Evolutionary conservation across 2,888 invertebrate species (phyloP).

Genomic region (Melipona bicolor): DNA sequence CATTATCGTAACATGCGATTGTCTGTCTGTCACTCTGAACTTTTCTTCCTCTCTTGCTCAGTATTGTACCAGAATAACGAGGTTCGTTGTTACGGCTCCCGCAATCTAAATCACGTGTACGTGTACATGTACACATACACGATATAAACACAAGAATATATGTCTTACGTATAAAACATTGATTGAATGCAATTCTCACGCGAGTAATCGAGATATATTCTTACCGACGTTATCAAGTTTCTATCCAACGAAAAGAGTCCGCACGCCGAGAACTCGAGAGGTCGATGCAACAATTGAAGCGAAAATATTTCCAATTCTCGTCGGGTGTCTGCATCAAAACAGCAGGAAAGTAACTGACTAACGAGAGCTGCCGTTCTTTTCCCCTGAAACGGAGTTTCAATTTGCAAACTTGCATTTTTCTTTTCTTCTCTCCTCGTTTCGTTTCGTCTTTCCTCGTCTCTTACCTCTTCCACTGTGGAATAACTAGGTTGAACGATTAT

Average conservation of each 20-base stretch:
- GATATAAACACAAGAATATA: not conserved
- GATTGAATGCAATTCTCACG: not conserved
- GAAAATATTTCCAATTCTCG: slow-evolving; percentile 87
- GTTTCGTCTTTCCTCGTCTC: not conserved
- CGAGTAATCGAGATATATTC: not conserved
- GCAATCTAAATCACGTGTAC: slow-evolving; percentile 84
- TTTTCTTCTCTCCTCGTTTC: too few relatives aligned
- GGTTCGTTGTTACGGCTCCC: slow-evolving; percentile 87
- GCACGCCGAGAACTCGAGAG: slow-evolving; percentile 86
- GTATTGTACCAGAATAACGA: slow-evolving; percentile 87
- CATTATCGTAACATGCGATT: slow-evolving; percentile 66
- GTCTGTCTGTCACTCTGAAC: slow-evolving; percentile 15
- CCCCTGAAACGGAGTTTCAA: slow-evolving; percentile 77
- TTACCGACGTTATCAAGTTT: slow-evolving; percentile 86
- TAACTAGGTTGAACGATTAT: slow-evolving; percentile 87
- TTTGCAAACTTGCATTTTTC: not conserved
- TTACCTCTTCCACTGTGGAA: slow-evolving; percentile 84
- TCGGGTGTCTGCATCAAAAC: slow-evolving; percentile 80
- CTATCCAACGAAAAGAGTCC: slow-evolving; percentile 87
- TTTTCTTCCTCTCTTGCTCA: not conserved
- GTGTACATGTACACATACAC: not conserved
- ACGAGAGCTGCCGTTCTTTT: slow-evolving; percentile 85
- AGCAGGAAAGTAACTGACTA: slow-evolving; percentile 83
- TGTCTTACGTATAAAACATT: not conserved
- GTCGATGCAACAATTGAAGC: slow-evolving; percentile 86